These are phyloP conservation scores for Micromesistius poutassou DNA, from an alignment of 2,797 vertebrate species.

Conservation along the genomic window DNA sequence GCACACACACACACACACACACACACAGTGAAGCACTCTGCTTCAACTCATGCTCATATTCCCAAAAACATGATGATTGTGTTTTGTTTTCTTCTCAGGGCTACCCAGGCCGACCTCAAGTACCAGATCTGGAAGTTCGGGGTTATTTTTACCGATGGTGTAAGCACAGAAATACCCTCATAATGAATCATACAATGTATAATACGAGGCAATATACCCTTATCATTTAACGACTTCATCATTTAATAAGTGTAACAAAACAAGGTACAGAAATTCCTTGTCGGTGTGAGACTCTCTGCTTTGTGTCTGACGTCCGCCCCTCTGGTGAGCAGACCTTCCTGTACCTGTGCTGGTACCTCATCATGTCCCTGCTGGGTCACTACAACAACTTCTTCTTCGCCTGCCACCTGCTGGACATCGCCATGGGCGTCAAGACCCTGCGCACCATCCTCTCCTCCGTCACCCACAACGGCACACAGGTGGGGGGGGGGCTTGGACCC, in stretches of 20 bases:
- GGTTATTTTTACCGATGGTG: slow-evolving; percentile 91
- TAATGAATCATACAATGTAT: neutral
- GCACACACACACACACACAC: neutral
- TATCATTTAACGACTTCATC: neutral
- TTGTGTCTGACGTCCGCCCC: no score
- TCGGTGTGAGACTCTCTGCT: no score
- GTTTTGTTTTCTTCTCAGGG: slow-evolving; percentile 62
- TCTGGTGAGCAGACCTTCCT: slow-evolving; percentile 81
- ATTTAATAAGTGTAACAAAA: neutral
- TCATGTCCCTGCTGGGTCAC: slow-evolving; percentile 93
- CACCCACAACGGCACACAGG: slow-evolving; percentile 97
- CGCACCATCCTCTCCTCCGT: slow-evolving; percentile 93
- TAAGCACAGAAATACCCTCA: slow-evolving; percentile 62
- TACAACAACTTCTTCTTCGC: slow-evolving; percentile 98
- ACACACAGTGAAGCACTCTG: no score
- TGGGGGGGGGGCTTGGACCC: slow-evolving; percentile 22
- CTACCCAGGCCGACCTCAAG: slow-evolving; percentile 85
- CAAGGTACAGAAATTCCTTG: no score
- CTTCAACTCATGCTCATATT: neutral
- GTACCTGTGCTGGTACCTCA: slow-evolving; percentile 89
- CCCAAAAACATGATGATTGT: neutral
- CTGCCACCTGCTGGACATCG: slow-evolving; percentile 91
- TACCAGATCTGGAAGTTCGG: slow-evolving; percentile 97
- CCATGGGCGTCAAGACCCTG: slow-evolving; percentile 93
- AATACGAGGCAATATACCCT: neutral